phyloP scores from a whole-genome alignment of 1,140 invertebrate genomes.

The Drosophila leontia region DNA sequence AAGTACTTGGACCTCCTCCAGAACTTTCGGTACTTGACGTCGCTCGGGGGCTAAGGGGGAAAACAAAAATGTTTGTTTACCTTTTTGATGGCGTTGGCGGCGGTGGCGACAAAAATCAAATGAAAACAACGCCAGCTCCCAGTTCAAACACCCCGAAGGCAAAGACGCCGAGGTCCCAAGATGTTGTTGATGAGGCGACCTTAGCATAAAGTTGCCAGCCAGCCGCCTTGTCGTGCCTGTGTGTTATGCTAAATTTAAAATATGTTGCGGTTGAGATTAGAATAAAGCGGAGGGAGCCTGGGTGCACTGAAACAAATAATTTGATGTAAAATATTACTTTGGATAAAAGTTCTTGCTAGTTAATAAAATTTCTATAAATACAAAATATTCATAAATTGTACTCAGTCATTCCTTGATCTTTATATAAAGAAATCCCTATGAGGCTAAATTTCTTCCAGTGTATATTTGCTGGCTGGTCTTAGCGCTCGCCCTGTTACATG shows the following conservation, averaged over 20 bases:
- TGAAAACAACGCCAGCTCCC: constrained; percentile 59
- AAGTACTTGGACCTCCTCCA: constrained; percentile 2
- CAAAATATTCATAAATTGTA: not conserved
- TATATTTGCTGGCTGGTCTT: not conserved
- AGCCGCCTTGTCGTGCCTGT: constrained; percentile 21
- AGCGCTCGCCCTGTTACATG: constrained; percentile 22
- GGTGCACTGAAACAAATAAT: constrained; percentile 8
- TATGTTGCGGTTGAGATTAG: constrained; percentile 75
- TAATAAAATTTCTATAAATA: not conserved
- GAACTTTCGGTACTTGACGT: constrained; percentile 11
- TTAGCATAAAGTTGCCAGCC: constrained; percentile 57
- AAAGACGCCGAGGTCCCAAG: constrained; percentile 33
- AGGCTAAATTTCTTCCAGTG: not conserved
- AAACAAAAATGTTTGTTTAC: constrained; percentile 56
- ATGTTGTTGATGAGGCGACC: constrained; percentile 58
- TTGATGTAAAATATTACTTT: not conserved
- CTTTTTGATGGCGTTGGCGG: constrained; percentile 59
- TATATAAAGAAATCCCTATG: no score
- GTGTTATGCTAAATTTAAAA: constrained; percentile 79
- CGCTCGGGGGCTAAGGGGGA: constrained; percentile 11
- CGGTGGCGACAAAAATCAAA: constrained; percentile 67
- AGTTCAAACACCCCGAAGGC: constrained; percentile 69
- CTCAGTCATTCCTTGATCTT: not conserved
- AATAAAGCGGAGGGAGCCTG: constrained; percentile 49
- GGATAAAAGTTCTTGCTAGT: not conserved